A percentile compares a stretch with the other conserved stretches of the same genome.
phyloP scores from a whole-genome alignment of 2,797 vertebrate species.

The Emydoidea blandingii region DNA sequence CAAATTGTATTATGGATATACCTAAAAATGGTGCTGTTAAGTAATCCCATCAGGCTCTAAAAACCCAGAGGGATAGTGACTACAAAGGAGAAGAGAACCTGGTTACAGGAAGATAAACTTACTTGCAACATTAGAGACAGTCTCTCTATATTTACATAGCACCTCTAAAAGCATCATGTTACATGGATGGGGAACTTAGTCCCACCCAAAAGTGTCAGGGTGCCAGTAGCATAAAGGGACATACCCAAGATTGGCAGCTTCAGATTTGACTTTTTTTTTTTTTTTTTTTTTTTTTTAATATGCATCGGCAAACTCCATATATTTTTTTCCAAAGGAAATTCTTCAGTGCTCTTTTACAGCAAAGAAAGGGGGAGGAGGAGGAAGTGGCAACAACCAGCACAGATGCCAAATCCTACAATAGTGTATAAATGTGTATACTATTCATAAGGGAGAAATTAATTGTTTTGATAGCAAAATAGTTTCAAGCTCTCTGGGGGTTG shows the following conservation, averaged over 20 bases:
- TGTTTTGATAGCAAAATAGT: constrained; percentile 60
- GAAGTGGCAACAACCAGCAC: neutral
- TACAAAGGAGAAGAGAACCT: neutral
- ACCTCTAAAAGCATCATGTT: neutral
- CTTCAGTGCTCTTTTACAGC: constrained; percentile 10
- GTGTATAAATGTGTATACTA: constrained; percentile 37
- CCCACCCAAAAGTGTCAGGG: neutral
- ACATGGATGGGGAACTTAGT: neutral
- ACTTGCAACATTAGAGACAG: rapidly evolving
- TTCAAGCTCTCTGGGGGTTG: constrained; percentile 53
- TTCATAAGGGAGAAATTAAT: constrained; percentile 44
- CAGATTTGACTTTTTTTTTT: neutral
- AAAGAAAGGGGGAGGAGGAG: constrained; percentile 23
- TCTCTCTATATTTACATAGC: neutral
- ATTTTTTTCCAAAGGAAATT: neutral
- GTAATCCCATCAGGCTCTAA: neutral
- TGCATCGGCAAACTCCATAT: neutral
- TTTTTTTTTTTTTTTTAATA: neutral
- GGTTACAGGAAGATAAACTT: neutral
- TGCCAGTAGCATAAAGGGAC: neutral
- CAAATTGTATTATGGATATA: neutral
- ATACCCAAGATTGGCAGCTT: neutral
- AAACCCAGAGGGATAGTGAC: neutral
- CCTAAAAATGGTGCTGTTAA: neutral
- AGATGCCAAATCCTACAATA: constrained; percentile 27